Conservation (phyloP, 2,888 invertebrate genomes). For the Mellilla xanthometata region DNA sequence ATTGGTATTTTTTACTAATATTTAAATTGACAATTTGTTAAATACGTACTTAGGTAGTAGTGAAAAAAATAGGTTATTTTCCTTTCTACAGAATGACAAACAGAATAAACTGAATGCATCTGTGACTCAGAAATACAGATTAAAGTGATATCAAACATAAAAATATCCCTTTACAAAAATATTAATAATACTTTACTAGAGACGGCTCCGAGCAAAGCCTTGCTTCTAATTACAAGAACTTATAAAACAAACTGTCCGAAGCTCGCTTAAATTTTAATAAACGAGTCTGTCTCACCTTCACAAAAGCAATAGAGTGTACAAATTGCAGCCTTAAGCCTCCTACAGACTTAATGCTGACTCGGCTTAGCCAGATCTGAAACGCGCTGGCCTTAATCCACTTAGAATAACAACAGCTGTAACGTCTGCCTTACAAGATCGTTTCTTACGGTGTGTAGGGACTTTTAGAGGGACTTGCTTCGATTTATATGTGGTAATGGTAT, state of each 20-base stretch:
- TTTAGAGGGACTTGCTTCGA: constrained; percentile 49
- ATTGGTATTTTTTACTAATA: too few relatives aligned
- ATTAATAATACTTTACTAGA: too few relatives aligned
- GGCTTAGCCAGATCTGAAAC: constrained; percentile 76
- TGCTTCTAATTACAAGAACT: background rate
- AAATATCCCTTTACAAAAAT: too few relatives aligned
- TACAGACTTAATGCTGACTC: constrained; percentile 70
- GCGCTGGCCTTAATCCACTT: constrained; percentile 78
- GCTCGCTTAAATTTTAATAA: constrained; percentile 10
- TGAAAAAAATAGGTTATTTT: too few relatives aligned
- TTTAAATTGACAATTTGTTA: too few relatives aligned
- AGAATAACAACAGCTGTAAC: constrained; percentile 75
- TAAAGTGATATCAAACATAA: too few relatives aligned
- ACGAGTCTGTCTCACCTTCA: constrained; percentile 15
- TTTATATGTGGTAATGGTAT: constrained; percentile 52
- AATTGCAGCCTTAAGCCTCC: constrained; percentile 66
- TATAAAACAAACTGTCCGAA: background rate
- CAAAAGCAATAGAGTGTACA: constrained; percentile 45
- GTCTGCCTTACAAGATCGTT: constrained; percentile 53
- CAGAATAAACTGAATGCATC: too few relatives aligned
- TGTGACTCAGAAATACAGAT: too few relatives aligned
- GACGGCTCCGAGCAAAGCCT: too few relatives aligned
- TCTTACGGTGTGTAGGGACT: constrained; percentile 56
- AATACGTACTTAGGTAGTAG: too few relatives aligned
- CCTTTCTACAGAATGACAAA: too few relatives aligned